These are phyloP conservation scores for Macropodus opercularis DNA, from an alignment of 2,797 vertebrate genomes.

Conservation along the genomic window DNA sequence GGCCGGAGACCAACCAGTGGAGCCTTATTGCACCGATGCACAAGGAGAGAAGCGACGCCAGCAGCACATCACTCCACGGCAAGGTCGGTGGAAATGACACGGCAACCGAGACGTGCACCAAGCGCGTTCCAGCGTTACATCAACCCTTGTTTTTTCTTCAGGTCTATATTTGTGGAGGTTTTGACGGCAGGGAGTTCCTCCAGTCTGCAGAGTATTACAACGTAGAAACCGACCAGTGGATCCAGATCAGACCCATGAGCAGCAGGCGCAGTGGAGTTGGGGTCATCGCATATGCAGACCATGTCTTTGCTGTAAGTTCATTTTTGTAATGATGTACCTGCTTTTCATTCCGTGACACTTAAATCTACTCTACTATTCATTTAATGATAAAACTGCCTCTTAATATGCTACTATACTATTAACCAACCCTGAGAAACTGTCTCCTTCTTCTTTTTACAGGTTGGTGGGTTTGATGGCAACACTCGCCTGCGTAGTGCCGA, in stretches of 20 bases:
- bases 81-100: slow-evolving; percentile 66
- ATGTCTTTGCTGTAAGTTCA: slow-evolving; percentile 58
- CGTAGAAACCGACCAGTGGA: slow-evolving; percentile 87
- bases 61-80: slow-evolving; percentile 77
- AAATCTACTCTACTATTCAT: background rate
- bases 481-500: slow-evolving; percentile 78
- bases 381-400: background rate
- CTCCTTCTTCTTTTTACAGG: slow-evolving; percentile 64
- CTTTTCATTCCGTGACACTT: background rate
- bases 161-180: slow-evolving; percentile 83
- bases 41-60: slow-evolving; percentile 79
- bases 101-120: too few species aligned
- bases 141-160: slow-evolving; percentile 17
- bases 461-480: slow-evolving; percentile 85
- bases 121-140: too few species aligned
- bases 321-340: too few species aligned
- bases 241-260: slow-evolving; percentile 78
- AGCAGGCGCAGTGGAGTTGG: slow-evolving; percentile 74
- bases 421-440: background rate
- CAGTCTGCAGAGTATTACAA: slow-evolving; percentile 83
- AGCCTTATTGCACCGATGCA: slow-evolving; percentile 83
- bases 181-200: slow-evolving; percentile 78
- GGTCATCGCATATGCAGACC: slow-evolving; percentile 37
- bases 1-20: slow-evolving; percentile 87
- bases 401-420: background rate